These are phyloP conservation scores for Chrysolina haemoptera DNA, from an alignment of 2,888 invertebrate genomes.

Conservation along the genomic window DNA sequence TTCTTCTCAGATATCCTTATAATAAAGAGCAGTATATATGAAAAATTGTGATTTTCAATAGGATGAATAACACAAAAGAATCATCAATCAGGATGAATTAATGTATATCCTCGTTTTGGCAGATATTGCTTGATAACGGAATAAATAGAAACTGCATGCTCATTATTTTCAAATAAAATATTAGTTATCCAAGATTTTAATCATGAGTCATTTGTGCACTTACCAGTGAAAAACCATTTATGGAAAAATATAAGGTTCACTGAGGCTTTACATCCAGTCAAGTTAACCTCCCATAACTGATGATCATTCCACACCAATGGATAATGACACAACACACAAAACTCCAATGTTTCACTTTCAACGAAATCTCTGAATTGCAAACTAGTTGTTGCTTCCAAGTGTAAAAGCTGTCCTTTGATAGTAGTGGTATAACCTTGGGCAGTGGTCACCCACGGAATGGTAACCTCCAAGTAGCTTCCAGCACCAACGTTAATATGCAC, in stretches of 20 bases:
- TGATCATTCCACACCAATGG: constrained; percentile 97
- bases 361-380: constrained; percentile 92
- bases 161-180: too few relatives aligned
- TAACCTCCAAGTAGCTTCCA: constrained; percentile 93
- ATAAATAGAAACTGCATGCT: too few relatives aligned
- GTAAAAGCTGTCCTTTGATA: constrained; percentile 93
- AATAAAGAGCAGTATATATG: too few relatives aligned
- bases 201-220: constrained; percentile 27
- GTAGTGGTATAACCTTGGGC: constrained; percentile 87
- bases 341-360: constrained; percentile 95
- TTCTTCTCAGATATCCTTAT: too few relatives aligned
- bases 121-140: too few relatives aligned
- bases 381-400: constrained; percentile 96
- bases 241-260: constrained; percentile 94
- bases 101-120: too few relatives aligned
- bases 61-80: too few relatives aligned
- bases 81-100: too few relatives aligned
- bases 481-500: constrained; percentile 96
- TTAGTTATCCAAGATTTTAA: too few relatives aligned
- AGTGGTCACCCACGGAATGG: constrained; percentile 93
- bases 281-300: constrained; percentile 92
- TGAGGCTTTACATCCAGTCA: constrained; percentile 96
- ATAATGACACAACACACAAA: constrained; percentile 90
- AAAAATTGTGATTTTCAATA: too few relatives aligned
- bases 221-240: constrained; percentile 93